Conservation (phyloP, 2,888 invertebrate species). For the Netelia fuscicornis region DNA sequence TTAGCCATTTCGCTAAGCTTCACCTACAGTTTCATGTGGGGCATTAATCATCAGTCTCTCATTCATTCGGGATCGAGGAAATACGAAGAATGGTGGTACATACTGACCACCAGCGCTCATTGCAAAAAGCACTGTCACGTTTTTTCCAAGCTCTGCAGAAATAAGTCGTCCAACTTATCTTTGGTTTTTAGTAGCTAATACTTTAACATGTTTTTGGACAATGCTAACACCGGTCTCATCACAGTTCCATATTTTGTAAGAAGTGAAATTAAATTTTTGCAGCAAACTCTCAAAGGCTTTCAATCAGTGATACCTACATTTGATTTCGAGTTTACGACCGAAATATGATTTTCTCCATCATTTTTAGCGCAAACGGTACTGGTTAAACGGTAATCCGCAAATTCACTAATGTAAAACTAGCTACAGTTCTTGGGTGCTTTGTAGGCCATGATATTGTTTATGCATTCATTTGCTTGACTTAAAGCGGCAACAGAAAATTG, state of each 20-base stretch:
- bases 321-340: no score
- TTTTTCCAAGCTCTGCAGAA: slow-evolving; percentile 65
- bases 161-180: slow-evolving; percentile 69
- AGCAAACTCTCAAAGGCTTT: background rate
- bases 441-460: no score
- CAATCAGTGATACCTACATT: no score
- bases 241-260: background rate
- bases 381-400: no score
- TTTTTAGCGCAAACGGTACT: no score
- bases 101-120: slow-evolving; percentile 64
- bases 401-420: no score
- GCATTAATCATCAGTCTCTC: slow-evolving; percentile 66
- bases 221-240: slow-evolving; percentile 9
- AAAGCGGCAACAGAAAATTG: no score
- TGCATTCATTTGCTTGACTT: no score
- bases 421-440: no score
- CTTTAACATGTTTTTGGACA: slow-evolving; percentile 60
- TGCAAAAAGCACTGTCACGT: slow-evolving; percentile 66
- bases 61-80: slow-evolving; percentile 67
- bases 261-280: background rate
- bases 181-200: slow-evolving; percentile 61
- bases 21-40: slow-evolving; percentile 64
- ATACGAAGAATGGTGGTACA: slow-evolving; percentile 69
- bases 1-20: slow-evolving; percentile 60
- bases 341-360: no score